These are phyloP conservation scores for Microcebus ravelobensis DNA, from an alignment of 2,113 vertebrate genomes.

Conservation along the genomic window DNA sequence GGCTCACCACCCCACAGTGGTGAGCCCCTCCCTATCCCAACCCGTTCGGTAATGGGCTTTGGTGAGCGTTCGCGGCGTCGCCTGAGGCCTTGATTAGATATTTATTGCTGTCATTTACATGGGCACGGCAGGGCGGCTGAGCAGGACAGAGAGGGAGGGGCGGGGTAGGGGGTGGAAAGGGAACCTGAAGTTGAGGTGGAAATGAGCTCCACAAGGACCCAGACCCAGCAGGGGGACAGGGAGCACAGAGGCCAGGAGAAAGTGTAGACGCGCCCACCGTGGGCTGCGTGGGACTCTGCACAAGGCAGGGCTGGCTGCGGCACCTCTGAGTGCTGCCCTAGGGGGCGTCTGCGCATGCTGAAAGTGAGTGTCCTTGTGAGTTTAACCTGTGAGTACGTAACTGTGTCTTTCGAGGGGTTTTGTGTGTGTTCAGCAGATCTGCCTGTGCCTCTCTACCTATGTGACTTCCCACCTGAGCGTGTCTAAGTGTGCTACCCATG, in stretches of 20 bases:
- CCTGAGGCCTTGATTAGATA: constrained; percentile 82
- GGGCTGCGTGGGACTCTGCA: neutral
- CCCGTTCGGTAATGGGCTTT: constrained; percentile 71
- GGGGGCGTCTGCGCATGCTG: neutral
- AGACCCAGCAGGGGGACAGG: neutral
- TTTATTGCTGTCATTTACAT: constrained; percentile 84
- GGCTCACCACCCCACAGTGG: neutral
- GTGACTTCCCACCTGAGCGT: neutral
- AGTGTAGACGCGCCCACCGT: fast-evolving
- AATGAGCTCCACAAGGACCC: neutral
- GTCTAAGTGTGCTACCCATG: neutral
- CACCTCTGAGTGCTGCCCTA: neutral
- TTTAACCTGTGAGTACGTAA: neutral
- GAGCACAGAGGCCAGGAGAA: fast-evolving
- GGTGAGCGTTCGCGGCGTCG: constrained; percentile 41
- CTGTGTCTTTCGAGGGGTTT: neutral
- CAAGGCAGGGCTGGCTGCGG: neutral
- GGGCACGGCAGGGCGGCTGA: constrained; percentile 74
- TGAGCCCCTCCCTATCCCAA: constrained; percentile 1
- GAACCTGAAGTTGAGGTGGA: neutral
- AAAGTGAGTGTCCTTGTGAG: neutral
- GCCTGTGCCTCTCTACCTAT: neutral
- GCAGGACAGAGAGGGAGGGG: constrained; percentile 40
- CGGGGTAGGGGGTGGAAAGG: neutral
- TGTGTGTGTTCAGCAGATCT: neutral